Conservation (phyloP, 2,113 vertebrate species). For the Sylvietta virens region DNA sequence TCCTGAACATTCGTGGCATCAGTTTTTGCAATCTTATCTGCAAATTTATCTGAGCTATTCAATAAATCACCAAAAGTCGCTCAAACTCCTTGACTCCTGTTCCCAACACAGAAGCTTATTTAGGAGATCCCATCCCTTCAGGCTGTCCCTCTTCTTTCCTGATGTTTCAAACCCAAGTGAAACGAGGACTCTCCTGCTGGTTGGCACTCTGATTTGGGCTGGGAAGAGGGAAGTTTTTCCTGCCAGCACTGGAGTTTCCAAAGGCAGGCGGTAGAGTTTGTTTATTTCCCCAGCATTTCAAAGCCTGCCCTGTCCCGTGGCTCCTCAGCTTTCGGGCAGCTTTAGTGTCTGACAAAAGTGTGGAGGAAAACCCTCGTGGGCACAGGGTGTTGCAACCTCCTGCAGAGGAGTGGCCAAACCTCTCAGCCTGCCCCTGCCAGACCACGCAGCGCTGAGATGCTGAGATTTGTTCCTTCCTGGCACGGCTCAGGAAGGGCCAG, state of each 20-base stretch:
- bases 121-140: background rate
- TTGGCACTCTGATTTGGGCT: background rate
- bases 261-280: background rate
- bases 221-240: background rate
- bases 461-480: constrained; percentile 12
- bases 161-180: background rate
- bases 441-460: background rate
- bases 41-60: background rate
- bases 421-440: background rate
- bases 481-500: background rate
- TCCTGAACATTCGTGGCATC: background rate
- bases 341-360: background rate
- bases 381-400: background rate
- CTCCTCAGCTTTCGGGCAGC: background rate
- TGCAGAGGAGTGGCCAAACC: background rate
- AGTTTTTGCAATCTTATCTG: background rate
- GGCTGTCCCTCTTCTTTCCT: background rate
- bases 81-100: background rate
- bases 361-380: background rate
- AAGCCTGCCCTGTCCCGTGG: background rate
- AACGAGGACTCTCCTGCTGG: background rate
- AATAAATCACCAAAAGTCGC: accelerated
- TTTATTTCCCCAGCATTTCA: background rate
- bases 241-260: background rate
- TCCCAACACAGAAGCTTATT: background rate